These are phyloP conservation scores for Daubentonia madagascariensis DNA, from an alignment of 2,113 vertebrate species.

Conservation along the genomic window DNA sequence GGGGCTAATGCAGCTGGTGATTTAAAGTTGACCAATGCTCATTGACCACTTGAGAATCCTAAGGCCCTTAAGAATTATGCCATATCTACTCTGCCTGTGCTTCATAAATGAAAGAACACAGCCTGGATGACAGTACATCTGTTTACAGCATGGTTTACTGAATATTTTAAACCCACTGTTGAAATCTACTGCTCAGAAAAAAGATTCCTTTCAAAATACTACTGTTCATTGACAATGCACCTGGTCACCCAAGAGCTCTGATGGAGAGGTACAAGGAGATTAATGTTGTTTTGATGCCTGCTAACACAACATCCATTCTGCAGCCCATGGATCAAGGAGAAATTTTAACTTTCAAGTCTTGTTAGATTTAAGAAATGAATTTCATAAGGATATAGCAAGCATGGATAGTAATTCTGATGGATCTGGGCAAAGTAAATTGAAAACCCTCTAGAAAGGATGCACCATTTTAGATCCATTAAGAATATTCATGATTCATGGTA, in stretches of 20 bases:
- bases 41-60: neutral
- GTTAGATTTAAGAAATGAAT: too few relatives aligned
- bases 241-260: neutral
- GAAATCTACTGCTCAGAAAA: neutral
- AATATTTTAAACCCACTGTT: neutral
- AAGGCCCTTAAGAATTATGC: neutral
- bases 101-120: neutral
- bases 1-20: too few relatives aligned
- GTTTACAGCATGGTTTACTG: neutral
- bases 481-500: neutral
- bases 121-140: neutral
- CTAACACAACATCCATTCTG: too few relatives aligned
- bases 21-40: neutral
- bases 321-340: too few relatives aligned
- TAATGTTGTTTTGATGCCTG: neutral
- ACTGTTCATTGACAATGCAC: neutral
- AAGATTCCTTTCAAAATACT: neutral
- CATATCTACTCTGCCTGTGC: neutral
- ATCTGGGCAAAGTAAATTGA: neutral
- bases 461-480: neutral
- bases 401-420: neutral
- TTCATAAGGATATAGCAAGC: too few relatives aligned
- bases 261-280: neutral
- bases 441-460: neutral
- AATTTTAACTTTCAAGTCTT: too few relatives aligned